Percentiles rank a stretch among this genome's conserved stretches.
These are phyloP conservation scores for Auanema freiburgensis DNA, from an alignment of 2,888 invertebrate species.

Conservation along the genomic window DNA sequence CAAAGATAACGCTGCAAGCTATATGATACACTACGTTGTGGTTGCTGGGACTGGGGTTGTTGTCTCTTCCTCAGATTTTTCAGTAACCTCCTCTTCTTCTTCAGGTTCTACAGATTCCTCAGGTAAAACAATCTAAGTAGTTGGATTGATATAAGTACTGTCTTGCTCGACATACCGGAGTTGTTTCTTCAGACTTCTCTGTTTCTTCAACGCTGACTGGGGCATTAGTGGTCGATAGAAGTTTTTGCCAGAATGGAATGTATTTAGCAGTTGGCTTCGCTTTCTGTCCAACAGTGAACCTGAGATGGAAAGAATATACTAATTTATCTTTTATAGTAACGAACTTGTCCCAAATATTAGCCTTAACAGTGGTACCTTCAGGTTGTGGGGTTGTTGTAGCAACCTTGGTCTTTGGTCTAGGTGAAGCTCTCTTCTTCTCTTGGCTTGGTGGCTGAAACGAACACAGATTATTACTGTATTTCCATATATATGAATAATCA, in stretches of 20 bases:
- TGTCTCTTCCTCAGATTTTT: conserved; percentile 23
- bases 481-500: not conserved
- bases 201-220: conserved; percentile 21
- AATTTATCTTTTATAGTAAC: not conserved
- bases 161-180: conserved; percentile 23
- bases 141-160: not conserved
- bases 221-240: conserved; percentile 46
- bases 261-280: conserved; percentile 53
- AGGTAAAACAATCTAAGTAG: not conserved
- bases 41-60: conserved; percentile 14
- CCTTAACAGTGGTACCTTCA: conserved; percentile 41
- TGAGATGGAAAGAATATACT: conserved; percentile 10
- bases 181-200: conserved; percentile 32
- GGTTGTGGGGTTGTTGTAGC: conserved; percentile 25
- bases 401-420: conserved; percentile 12
- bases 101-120: conserved; percentile 22
- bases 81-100: conserved; percentile 17
- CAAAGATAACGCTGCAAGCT: not conserved
- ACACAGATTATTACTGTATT: not conserved
- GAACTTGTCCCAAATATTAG: conserved; percentile 56
- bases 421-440: conserved; percentile 20
- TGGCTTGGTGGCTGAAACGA: conserved; percentile 2
- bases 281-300: conserved; percentile 53
- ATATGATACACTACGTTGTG: not conserved
- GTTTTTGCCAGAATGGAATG: conserved; percentile 61